phyloP scores from a whole-genome alignment of 2,888 invertebrate genomes.

The Marronus borbonicus region DNA sequence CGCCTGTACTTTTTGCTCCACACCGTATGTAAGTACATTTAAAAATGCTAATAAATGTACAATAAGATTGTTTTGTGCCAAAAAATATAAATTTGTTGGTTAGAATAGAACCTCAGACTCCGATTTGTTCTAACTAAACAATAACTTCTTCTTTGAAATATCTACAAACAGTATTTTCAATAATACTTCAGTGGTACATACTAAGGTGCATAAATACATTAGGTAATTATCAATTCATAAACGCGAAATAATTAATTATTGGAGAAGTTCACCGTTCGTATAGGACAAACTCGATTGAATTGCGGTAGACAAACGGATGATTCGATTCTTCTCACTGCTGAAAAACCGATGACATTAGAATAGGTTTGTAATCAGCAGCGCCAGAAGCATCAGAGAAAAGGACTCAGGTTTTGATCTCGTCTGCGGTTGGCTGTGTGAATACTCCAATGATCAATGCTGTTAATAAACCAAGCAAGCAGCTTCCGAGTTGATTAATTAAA shows the following conservation, averaged over 20 bases:
- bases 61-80: too few relatives aligned
- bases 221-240: neutral
- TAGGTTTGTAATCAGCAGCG: slow-evolving; percentile 49
- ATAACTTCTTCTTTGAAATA: too few relatives aligned
- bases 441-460: slow-evolving; percentile 70
- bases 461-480: slow-evolving; percentile 68
- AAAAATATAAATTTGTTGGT: too few relatives aligned
- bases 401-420: slow-evolving; percentile 66
- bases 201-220: too few relatives aligned
- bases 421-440: slow-evolving; percentile 69
- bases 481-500: slow-evolving; percentile 70
- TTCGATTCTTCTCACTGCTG: slow-evolving; percentile 38
- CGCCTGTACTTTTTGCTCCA: too few relatives aligned
- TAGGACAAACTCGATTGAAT: slow-evolving; percentile 8
- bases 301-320: slow-evolving; percentile 38
- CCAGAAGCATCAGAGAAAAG: slow-evolving; percentile 55
- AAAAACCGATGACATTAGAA: slow-evolving; percentile 50
- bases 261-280: slow-evolving; percentile 11
- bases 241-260: slow-evolving; percentile 34
- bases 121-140: too few relatives aligned
- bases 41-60: too few relatives aligned
- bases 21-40: too few relatives aligned
- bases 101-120: too few relatives aligned
- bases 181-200: too few relatives aligned
- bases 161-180: too few relatives aligned